phyloP scores from a whole-genome alignment of 2,113 vertebrate genomes.

The Pteruthius melanotis region DNA sequence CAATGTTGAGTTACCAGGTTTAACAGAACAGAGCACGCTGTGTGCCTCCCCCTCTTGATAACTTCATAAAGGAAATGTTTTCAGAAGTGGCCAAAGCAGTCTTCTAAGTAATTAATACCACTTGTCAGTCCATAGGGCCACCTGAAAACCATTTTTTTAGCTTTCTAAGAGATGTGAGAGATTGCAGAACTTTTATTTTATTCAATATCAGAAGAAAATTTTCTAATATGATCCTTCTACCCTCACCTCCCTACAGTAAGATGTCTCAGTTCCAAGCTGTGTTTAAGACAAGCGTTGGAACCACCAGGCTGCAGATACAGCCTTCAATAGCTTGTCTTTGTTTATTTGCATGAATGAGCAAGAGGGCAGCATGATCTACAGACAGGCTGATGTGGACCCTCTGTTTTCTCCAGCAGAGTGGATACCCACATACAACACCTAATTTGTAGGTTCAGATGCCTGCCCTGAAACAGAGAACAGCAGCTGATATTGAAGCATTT shows the following conservation, averaged over 20 bases:
- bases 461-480: background rate
- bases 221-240: background rate
- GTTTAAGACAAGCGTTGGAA: background rate
- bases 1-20: background rate
- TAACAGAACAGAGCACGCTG: background rate
- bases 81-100: background rate
- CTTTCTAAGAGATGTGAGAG: background rate
- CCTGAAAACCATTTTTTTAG: background rate
- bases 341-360: background rate
- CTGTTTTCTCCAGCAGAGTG: background rate
- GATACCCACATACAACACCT: too few relatives aligned
- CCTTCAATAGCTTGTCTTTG: background rate
- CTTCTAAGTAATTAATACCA: background rate
- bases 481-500: background rate
- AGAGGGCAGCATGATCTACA: background rate
- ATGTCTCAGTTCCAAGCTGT: background rate
- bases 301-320: background rate
- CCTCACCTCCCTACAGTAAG: background rate
- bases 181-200: background rate
- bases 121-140: background rate
- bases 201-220: background rate
- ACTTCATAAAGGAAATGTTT: background rate
- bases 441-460: background rate
- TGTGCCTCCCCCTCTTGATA: background rate
- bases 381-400: background rate